phyloP scores from a whole-genome alignment of 2,888 invertebrate species.

The Amiota communis region DNA sequence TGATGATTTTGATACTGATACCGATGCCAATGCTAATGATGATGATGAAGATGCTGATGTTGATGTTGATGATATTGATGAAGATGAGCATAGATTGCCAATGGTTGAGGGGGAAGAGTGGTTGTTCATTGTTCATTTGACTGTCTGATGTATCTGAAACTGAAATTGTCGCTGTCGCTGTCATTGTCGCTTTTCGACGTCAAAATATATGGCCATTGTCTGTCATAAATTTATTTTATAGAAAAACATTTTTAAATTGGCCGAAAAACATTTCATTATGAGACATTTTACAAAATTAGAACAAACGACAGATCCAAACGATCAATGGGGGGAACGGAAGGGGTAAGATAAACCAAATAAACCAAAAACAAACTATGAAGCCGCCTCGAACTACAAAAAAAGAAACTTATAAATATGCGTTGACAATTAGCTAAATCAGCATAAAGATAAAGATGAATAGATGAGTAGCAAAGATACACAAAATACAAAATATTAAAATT shows the following conservation, averaged over 20 bases:
- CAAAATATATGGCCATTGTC: slow-evolving; percentile 37
- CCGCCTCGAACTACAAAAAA: slow-evolving; percentile 26
- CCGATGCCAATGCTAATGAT: background rate
- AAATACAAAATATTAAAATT: slow-evolving; percentile 43
- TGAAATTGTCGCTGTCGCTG: background rate
- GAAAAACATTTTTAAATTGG: slow-evolving; percentile 62
- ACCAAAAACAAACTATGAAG: slow-evolving; percentile 11
- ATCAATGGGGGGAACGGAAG: too few species aligned
- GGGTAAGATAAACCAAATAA: slow-evolving; percentile 2
- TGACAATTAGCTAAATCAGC: slow-evolving; percentile 58
- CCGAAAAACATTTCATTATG: slow-evolving; percentile 66
- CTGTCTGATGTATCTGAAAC: background rate
- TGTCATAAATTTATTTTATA: slow-evolving; percentile 64
- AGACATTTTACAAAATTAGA: slow-evolving; percentile 51
- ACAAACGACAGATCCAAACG: slow-evolving; percentile 40
- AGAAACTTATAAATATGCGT: slow-evolving; percentile 51
- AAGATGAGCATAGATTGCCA: too few species aligned
- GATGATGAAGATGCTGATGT: background rate
- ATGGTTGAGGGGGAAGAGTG: too few species aligned
- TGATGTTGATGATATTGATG: background rate
- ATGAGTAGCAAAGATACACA: slow-evolving; percentile 21
- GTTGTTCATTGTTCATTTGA: too few species aligned
- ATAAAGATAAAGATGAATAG: slow-evolving; percentile 24
- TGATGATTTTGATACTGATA: background rate
- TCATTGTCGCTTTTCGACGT: background rate